phyloP scores from a whole-genome alignment of 2,888 invertebrate genomes.

The Drosophila anomalata region DNA sequence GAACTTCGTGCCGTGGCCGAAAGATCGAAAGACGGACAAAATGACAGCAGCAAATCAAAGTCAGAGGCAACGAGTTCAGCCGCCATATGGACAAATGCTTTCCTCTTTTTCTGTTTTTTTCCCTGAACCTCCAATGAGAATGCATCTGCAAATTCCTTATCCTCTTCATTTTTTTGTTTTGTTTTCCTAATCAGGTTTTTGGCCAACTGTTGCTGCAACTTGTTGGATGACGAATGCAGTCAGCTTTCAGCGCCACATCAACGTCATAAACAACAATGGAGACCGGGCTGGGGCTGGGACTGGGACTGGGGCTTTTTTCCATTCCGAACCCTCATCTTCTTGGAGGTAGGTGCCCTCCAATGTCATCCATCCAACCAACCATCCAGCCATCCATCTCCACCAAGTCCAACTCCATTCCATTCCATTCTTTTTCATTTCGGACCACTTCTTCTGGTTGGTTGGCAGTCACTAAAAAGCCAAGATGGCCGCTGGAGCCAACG shows the following conservation, averaged over 20 bases:
- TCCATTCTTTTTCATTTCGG: slow-evolving; percentile 9
- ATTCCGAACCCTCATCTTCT: slow-evolving; percentile 38
- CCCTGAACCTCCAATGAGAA: slow-evolving; percentile 66
- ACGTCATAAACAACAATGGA: slow-evolving; percentile 57
- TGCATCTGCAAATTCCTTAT: slow-evolving; percentile 54
- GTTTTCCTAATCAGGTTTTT: slow-evolving; percentile 21
- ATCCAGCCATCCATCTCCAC: slow-evolving; percentile 32
- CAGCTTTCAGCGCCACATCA: slow-evolving; percentile 60
- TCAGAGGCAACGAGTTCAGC: slow-evolving; percentile 13
- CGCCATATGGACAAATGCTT: slow-evolving; percentile 25
- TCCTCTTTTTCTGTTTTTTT: not conserved
- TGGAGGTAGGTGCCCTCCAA: slow-evolving; percentile 17
- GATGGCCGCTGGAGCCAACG: slow-evolving; percentile 70
- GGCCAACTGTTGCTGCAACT: slow-evolving; percentile 76
- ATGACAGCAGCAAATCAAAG: slow-evolving; percentile 49
- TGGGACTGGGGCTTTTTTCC: slow-evolving; percentile 10
- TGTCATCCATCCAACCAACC: slow-evolving; percentile 37
- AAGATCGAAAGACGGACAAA: slow-evolving; percentile 10
- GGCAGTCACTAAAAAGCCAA: slow-evolving; percentile 58
- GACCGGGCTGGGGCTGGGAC: not conserved
- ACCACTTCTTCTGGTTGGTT: slow-evolving; percentile 70
- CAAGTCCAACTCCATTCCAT: slow-evolving; percentile 24
- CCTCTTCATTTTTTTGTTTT: slow-evolving; percentile 11
- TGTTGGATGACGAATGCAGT: slow-evolving; percentile 62
- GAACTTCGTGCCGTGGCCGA: slow-evolving; percentile 12